Evolutionary conservation across 1,140 invertebrate genomes (phyloP).

Genomic region (Euura lappo): DNA sequence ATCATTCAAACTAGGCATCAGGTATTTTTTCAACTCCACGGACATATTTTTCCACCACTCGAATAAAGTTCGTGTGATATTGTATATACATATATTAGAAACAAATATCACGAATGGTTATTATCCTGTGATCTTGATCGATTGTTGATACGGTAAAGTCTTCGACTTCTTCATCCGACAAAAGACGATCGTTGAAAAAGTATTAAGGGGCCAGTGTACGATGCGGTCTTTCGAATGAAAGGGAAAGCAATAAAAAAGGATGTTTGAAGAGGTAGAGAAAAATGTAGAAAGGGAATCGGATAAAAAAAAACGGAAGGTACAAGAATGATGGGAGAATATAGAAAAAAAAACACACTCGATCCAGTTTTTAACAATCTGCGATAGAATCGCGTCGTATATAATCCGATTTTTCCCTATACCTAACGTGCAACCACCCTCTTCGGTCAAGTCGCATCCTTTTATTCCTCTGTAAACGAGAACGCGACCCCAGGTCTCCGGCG

Average conservation of each 20-base stretch:
- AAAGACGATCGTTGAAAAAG: background rate
- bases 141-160: background rate
- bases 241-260: background rate
- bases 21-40: background rate
- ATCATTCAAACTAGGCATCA: too few species aligned
- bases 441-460: slow-evolving; percentile 4
- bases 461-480: background rate
- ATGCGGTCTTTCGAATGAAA: background rate
- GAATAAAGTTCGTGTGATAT: too few species aligned
- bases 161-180: background rate
- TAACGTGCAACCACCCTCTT: background rate
- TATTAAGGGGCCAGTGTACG: background rate
- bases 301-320: too few species aligned
- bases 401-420: background rate
- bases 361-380: background rate
- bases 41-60: background rate
- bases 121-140: background rate
- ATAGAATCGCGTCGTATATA: slow-evolving; percentile 1
- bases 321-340: too few species aligned
- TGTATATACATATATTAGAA: background rate
- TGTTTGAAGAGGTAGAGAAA: background rate
- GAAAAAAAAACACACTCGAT: slow-evolving; percentile 1
- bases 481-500: background rate
- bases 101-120: background rate
- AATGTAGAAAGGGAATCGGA: too few species aligned